phyloP scores from a whole-genome alignment of 2,797 vertebrate species.

The Semaprochilodus insignis region DNA sequence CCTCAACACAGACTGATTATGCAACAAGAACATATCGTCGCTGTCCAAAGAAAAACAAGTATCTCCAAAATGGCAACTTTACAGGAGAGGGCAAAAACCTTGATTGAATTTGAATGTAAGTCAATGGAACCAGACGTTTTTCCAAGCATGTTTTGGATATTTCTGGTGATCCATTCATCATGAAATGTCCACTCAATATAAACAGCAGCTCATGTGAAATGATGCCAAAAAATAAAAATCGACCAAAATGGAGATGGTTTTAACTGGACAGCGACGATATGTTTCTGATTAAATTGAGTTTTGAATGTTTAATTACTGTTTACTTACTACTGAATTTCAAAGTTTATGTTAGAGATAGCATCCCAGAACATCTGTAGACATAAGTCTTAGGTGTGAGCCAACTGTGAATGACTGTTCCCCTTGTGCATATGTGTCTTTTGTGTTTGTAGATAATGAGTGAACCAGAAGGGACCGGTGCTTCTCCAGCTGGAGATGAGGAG shows the following conservation, averaged over 20 bases:
- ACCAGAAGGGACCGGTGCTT: slow-evolving; percentile 58
- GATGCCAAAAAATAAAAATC: too few species aligned
- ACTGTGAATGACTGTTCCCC: neutral
- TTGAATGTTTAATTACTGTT: neutral
- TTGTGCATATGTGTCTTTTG: neutral
- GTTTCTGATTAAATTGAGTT: neutral
- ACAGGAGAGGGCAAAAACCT: too few species aligned
- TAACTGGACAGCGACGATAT: neutral
- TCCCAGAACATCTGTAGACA: neutral
- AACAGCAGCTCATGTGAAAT: too few species aligned
- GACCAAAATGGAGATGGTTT: too few species aligned
- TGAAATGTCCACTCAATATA: too few species aligned
- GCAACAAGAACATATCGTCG: neutral
- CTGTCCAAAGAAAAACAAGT: too few species aligned
- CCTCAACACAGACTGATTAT: neutral
- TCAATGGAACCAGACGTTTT: too few species aligned
- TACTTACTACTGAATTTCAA: neutral
- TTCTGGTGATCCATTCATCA: too few species aligned
- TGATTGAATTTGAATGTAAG: too few species aligned
- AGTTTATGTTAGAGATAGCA: neutral
- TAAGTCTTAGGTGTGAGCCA: neutral
- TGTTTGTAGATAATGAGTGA: slow-evolving; percentile 73
- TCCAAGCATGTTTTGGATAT: too few species aligned
- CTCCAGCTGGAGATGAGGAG: slow-evolving; percentile 57
- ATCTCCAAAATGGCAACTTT: too few species aligned